Evolutionary conservation across 2,888 invertebrate species (phyloP), one percentile per base, ranked within the genome.

Genomic region (Drosophila cracens): DNA sequence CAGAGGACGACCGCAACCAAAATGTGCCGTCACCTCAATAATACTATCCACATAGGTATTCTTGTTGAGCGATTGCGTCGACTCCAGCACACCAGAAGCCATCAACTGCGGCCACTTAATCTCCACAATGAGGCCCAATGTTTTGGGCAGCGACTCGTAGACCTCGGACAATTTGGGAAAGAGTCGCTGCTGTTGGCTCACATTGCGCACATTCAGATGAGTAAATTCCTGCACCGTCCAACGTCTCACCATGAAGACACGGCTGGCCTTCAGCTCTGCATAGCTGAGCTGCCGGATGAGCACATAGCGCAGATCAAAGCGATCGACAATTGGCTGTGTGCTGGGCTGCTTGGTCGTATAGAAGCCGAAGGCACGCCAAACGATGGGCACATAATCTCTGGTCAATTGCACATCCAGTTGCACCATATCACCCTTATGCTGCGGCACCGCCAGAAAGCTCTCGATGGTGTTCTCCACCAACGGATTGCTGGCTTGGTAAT

Each of bases 391-490:
- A 92, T 96, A 95, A 93, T 99, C 99, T 94, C 98, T 98, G 80
- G 98, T 98, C 73, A 99, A 94, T 92, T 99, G 99, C 48, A 99
- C 99, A 94, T 99, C 99, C 94, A 99, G 97, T 93, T 99, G 99
- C 46, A 99, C 97, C 95, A 97, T 97, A 92, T 99, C 99, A 63
- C 98, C 99, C 71, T 99, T 99, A 92, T 97, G 96, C 72, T 95
- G 95, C 56, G 96, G 96, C 69, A 99, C 99, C 67, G 96, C 96
- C 92, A 97, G 96, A 88, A 98, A 95, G 52, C 99, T 99, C 57
- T 98, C 97, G 86, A 99, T 96, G 18, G 99, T 99, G 93, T 99
- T 99, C 94, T 99, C 99, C 81, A 88, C 70, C 0, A 76, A 36
- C 0, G 97, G 95, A 67, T 98, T 96, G 90, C 96, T 95, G 90